Conservation (phyloP, 2,797 vertebrate species). For the Sparus aurata region DNA sequence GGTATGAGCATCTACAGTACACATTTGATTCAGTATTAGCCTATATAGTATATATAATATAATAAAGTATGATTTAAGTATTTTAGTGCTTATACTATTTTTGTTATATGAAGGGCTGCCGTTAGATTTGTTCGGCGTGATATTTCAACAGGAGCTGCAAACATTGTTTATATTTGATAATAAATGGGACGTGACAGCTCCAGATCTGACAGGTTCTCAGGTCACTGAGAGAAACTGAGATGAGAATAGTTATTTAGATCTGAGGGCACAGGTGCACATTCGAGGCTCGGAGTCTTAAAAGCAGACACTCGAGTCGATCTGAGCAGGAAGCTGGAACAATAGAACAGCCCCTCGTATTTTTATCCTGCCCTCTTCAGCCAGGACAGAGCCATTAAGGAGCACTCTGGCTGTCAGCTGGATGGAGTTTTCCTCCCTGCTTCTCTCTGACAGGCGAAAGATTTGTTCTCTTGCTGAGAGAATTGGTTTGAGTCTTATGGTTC, state of each 20-base stretch:
- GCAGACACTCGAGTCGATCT: slow-evolving; percentile 53
- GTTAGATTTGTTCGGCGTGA: background rate
- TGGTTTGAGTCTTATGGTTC: slow-evolving; percentile 60
- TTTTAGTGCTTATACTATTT: background rate
- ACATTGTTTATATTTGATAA: slow-evolving; percentile 10
- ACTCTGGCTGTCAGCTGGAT: slow-evolving; percentile 69
- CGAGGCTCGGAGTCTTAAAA: slow-evolving; percentile 42
- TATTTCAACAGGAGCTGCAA: background rate
- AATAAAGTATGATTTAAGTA: no score
- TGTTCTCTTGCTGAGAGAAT: slow-evolving; percentile 68
- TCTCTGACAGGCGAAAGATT: slow-evolving; percentile 70
- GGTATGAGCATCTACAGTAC: background rate
- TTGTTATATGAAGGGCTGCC: background rate
- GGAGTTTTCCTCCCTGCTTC: slow-evolving; percentile 59
- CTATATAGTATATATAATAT: background rate
- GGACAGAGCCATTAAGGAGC: slow-evolving; percentile 66
- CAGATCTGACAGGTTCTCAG: slow-evolving; percentile 9
- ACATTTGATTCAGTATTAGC: background rate
- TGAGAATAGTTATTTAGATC: slow-evolving; percentile 35
- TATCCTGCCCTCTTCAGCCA: slow-evolving; percentile 54
- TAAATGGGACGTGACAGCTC: background rate
- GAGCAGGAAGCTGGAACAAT: slow-evolving; percentile 59
- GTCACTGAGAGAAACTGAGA: slow-evolving; percentile 8
- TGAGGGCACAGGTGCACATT: slow-evolving; percentile 55
- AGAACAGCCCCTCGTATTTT: slow-evolving; percentile 58